Conservation (phyloP, 2,113 vertebrate species). For the Polyodon spathula region DNA sequence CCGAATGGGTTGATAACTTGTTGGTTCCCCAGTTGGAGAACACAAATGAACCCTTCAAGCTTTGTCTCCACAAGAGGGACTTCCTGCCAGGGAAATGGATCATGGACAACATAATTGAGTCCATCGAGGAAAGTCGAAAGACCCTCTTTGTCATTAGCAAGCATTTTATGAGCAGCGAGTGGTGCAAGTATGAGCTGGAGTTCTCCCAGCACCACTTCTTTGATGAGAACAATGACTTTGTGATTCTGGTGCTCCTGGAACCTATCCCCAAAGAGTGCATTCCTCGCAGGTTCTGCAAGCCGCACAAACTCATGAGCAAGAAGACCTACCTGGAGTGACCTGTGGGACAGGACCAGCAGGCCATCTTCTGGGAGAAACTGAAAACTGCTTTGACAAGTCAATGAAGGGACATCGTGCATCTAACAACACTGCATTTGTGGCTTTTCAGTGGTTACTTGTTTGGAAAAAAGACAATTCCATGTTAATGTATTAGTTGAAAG, state of each 20-base stretch:
- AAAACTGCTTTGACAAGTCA: slow-evolving; percentile 40
- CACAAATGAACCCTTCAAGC: slow-evolving; percentile 35
- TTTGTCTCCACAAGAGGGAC: slow-evolving; percentile 65
- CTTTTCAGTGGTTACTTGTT: too few relatives aligned
- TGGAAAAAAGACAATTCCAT: too few relatives aligned
- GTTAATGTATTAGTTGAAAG: too few relatives aligned
- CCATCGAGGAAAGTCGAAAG: slow-evolving; percentile 61
- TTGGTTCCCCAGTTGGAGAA: slow-evolving; percentile 60
- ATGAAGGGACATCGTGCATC: too few relatives aligned
- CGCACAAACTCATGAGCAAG: slow-evolving; percentile 62
- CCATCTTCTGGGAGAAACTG: slow-evolving; percentile 54
- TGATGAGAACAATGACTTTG: slow-evolving; percentile 54
- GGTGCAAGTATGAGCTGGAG: slow-evolving; percentile 69
- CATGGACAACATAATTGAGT: slow-evolving; percentile 63
- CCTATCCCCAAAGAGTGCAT: slow-evolving; percentile 50
- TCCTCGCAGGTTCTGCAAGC: slow-evolving; percentile 63
- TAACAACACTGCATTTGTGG: too few relatives aligned
- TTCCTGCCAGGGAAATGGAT: slow-evolving; percentile 63
- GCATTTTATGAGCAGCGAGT: slow-evolving; percentile 65
- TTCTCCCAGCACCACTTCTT: slow-evolving; percentile 69
- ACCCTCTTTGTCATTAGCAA: slow-evolving; percentile 62
- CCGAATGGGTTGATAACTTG: slow-evolving; percentile 57
- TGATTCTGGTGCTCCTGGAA: slow-evolving; percentile 56
- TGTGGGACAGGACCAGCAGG: slow-evolving; percentile 16
- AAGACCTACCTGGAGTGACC: slow-evolving; percentile 69